A percentile compares a stretch with the other conserved stretches of the same genome.
phyloP scores from a whole-genome alignment of 2,113 vertebrate species.

The Nannospalax galili region DNA sequence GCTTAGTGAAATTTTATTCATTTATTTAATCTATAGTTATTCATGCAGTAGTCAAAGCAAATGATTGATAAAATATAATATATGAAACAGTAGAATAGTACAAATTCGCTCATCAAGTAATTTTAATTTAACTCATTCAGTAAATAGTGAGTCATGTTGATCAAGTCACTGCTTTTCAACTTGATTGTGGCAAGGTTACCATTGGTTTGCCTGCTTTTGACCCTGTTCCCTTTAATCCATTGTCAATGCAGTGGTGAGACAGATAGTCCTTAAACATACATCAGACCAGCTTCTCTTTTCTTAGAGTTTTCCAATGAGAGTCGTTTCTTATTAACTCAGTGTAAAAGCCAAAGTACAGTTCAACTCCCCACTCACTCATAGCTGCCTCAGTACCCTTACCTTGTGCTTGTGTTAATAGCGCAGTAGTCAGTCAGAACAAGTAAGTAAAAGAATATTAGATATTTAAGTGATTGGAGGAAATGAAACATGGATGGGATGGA shows the following conservation, averaged over 20 bases:
- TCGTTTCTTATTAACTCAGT: no score
- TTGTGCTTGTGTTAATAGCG: neutral
- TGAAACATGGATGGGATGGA: neutral
- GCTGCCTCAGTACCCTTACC: no score
- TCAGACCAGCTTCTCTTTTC: no score
- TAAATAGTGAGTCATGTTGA: neutral
- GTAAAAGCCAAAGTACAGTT: no score
- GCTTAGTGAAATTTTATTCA: neutral
- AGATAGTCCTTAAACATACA: no score
- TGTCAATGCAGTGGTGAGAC: no score
- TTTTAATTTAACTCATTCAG: neutral
- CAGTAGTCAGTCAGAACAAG: neutral
- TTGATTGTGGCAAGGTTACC: no score
- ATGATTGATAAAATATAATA: neutral
- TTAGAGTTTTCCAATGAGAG: no score
- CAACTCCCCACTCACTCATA: no score
- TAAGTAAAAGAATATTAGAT: neutral
- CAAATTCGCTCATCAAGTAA: neutral
- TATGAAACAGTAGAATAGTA: neutral
- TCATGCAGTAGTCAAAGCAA: neutral
- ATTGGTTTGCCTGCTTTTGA: no score
- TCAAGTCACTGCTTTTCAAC: neutral
- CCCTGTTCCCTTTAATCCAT: no score
- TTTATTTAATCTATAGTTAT: neutral
- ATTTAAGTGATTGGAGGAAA: neutral